phyloP scores from a whole-genome alignment of 2,113 vertebrate species.

The Oryzias melastigma region DNA sequence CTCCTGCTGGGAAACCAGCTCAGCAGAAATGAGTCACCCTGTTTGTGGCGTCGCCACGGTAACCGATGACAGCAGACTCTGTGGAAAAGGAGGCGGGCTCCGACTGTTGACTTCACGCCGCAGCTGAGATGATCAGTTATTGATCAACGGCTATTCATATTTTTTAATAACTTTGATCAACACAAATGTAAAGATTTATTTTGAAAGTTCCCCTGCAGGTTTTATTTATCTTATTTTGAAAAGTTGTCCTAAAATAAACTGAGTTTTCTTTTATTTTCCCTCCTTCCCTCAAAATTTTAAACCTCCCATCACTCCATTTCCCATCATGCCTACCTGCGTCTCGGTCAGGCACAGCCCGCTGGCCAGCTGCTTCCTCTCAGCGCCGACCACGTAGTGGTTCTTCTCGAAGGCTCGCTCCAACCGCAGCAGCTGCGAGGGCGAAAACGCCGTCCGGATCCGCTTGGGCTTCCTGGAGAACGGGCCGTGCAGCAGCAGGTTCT shows the following conservation, averaged over 20 bases:
- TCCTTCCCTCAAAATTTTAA: not conserved
- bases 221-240: no score
- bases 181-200: no score
- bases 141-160: not conserved
- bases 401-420: constrained; percentile 83
- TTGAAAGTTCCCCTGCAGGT: no score
- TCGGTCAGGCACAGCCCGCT: constrained; percentile 81
- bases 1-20: constrained; percentile 42
- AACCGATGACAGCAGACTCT: constrained; percentile 36
- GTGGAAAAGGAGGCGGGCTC: constrained; percentile 12
- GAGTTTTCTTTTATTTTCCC: not conserved
- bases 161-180: no score
- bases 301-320: not conserved
- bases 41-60: constrained; percentile 16
- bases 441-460: constrained; percentile 79
- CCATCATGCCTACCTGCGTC: constrained; percentile 72
- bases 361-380: constrained; percentile 83
- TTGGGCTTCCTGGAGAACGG: constrained; percentile 82
- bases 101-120: constrained; percentile 35
- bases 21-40: constrained; percentile 39
- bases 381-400: constrained; percentile 84
- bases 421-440: constrained; percentile 79
- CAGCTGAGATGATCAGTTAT: not conserved
- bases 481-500: constrained; percentile 76
- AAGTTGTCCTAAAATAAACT: no score